A percentile compares a stretch with the other conserved stretches of the same genome.
These are phyloP conservation scores for Indri indri DNA, from an alignment of 2,113 vertebrate species.

Conservation along the genomic window DNA sequence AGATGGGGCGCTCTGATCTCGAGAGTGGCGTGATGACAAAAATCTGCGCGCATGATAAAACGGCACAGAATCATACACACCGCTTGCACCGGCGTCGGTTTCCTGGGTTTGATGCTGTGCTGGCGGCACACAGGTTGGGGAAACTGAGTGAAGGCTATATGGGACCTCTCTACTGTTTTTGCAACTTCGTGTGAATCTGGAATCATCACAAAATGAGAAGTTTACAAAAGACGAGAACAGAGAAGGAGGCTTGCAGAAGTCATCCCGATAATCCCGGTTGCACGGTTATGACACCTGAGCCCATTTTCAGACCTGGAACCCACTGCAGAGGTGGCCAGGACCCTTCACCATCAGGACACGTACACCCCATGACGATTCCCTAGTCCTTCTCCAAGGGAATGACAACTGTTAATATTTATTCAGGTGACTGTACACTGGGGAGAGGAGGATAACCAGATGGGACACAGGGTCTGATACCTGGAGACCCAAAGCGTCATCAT, in stretches of 20 bases:
- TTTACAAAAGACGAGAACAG: background rate
- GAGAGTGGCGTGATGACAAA: background rate
- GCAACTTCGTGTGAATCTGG: background rate
- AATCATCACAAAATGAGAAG: background rate
- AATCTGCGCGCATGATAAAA: background rate
- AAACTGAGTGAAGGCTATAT: background rate
- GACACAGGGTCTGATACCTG: background rate
- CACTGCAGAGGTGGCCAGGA: background rate
- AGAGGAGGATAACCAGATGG: background rate
- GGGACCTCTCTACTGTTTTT: background rate
- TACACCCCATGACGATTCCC: accelerated
- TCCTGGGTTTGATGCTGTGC: background rate
- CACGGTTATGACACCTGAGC: background rate
- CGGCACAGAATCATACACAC: too few species aligned
- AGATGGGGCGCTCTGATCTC: background rate
- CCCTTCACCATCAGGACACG: too few species aligned
- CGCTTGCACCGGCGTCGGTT: accelerated
- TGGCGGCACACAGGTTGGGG: background rate
- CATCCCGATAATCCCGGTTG: background rate
- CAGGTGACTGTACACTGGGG: too few species aligned
- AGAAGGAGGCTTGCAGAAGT: background rate
- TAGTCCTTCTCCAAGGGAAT: background rate
- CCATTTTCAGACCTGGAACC: background rate
- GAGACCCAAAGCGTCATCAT: background rate
- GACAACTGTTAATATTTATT: too few species aligned